Base-by-base conservation (phyloP, 2,797 vertebrate genomes). In the Gastrophryne carolinensis region DNA sequence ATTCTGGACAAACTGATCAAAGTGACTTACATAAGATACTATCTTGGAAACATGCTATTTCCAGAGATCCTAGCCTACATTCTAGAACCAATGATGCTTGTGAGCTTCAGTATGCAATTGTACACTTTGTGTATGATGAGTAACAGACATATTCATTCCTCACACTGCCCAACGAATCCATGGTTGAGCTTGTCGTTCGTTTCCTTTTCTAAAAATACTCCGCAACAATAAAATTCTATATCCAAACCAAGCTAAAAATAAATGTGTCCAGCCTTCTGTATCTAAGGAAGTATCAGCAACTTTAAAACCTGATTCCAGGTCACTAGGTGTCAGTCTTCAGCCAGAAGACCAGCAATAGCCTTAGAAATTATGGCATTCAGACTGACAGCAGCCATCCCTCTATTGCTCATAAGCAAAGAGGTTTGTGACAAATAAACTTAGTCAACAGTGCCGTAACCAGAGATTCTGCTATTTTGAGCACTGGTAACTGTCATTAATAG, bases 121-220 rank as follows among this genome's bases (percentile, higher is more conserved):
- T n/a, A n/a, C n/a, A n/a, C n/a, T n/a, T n/a, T n/a, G n/a, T n/a
- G n/a, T n/a, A n/a, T 56, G 3, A n/a, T 3, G 8, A 56, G 24
- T 17, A 15, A 8, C 8, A 30, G n/a, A 56, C 15, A 12, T 27
- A 7, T 13, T 29, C 13, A 30, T 17, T 17, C 24, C 6, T 2
- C n/a, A n/a, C 2, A 56, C n/a, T 24, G 5, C 8, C 53, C 75
- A 1, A 82, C 87, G 27, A 93, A 94, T 72, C 90, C 90, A 0
- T 93, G 91, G 91, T 87, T 93, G 1, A 88, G 90, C 76, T 72
- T 93, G 17, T 90, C 89, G 0, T 80, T 90, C 12, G 87, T 90
- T 0, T 81, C 91, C 54, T 79, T 92, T 73, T 89, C 88, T 54
- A 89, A 86, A 8, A 15, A 15, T n/a, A 11, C 24, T 13, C 49